Base-by-base conservation (phyloP, 2,113 vertebrate genomes). In the Parus major region DNA sequence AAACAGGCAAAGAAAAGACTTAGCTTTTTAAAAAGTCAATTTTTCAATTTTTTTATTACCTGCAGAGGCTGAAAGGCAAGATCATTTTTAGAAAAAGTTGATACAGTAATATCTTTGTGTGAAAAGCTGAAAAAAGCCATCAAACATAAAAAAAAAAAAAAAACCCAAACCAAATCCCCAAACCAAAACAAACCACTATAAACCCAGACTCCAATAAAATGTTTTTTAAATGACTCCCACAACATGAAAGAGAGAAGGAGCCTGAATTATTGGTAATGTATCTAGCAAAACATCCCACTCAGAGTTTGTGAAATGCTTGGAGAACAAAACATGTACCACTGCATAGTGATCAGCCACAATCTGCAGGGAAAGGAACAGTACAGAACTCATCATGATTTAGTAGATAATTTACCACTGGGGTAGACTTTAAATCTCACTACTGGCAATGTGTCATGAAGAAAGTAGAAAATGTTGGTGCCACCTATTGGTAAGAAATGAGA, bases 391-490 rank as follows among this genome's bases (percentile, higher is more conserved):
- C 15, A 53, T 56, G 44, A 88, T 92, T 90, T 87, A 85, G 53
- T 29, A 83, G 71, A 47, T 52, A 95, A 68, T 94, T 88, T 92
- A 91, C 28, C 35, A 47, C 55, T 63, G 49, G n/a, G 22, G 33
- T 50, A 86, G 76, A 75, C 46, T 72, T 90, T 78, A 88, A 90
- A 92, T 86, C 55, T 82, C 64, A 28, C 79, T 92, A 22, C 79
- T 84, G 56, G 36, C 78, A 75, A 78, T 12, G 23, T 36, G 56
- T 71, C 41, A 60, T 49, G 47, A 88, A 79, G 44, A 91, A 92
- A 94, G 47, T 13, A 63, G 92, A 68, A 96, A 97, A 94, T 93
- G 31, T 56, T 97, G 82, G 94, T 94, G 96, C 96, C 96, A 97
- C 88, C 96, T 97, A 75, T 97, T 90, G 96, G 93, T 90, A 49